Percentiles rank a stretch among this genome's conserved stretches.
These are phyloP conservation scores for Myotis davidii DNA, from an alignment of 2,113 vertebrate genomes.

Conservation along the genomic window DNA sequence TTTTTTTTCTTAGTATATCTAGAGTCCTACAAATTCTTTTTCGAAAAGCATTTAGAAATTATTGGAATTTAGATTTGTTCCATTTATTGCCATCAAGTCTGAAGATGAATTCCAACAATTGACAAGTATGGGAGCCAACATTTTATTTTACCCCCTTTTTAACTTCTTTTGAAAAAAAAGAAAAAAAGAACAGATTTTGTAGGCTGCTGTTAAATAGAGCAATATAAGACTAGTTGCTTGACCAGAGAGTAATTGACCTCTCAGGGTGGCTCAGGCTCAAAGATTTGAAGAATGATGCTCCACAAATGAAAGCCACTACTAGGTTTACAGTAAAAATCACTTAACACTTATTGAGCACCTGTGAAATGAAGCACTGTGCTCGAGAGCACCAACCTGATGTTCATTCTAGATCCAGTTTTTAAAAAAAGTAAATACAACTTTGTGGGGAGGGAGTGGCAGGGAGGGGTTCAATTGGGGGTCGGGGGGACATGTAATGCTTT, in stretches of 20 bases:
- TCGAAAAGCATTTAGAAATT: conserved; percentile 11
- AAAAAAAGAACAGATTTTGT: not conserved
- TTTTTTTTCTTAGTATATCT: not conserved
- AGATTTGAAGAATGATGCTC: not conserved
- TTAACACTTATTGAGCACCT: not conserved
- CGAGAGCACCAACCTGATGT: not conserved
- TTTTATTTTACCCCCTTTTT: not conserved
- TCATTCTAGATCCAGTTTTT: not conserved
- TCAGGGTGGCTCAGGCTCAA: not conserved
- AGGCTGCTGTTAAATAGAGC: not conserved
- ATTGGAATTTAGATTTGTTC: not conserved
- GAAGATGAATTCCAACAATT: not conserved
- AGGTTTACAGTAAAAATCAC: not conserved
- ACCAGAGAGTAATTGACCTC: not conserved
- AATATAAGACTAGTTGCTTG: not conserved
- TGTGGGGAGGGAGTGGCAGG: too few relatives aligned
- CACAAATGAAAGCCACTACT: not conserved
- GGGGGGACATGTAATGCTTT: too few relatives aligned
- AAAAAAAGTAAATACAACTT: too few relatives aligned
- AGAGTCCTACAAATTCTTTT: not conserved
- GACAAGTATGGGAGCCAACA: not conserved
- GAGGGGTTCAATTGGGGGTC: too few relatives aligned
- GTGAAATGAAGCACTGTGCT: not conserved
- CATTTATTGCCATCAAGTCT: not conserved
- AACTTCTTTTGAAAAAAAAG: not conserved